These are phyloP conservation scores for Caenorhabditis sp. DNA, from an alignment of 2,888 invertebrate genomes.

Conservation along the genomic window DNA sequence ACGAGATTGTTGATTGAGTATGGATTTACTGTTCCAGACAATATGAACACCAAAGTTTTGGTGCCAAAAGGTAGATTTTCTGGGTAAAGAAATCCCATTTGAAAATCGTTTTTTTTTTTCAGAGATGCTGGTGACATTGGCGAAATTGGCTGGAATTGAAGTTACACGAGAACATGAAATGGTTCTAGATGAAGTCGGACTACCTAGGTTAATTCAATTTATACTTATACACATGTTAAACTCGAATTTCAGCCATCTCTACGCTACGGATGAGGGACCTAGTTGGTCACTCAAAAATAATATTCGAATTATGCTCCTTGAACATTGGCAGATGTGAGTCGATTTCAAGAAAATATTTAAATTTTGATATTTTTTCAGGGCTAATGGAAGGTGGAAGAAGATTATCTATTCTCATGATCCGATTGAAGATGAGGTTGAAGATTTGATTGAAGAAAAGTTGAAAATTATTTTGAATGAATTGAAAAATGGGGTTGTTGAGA, in stretches of 20 bases:
- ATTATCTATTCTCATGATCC: conserved; percentile 46
- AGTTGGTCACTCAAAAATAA: conserved; percentile 61
- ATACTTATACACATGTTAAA: not conserved
- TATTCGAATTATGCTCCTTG: conserved; percentile 51
- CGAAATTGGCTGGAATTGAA: conserved; percentile 42
- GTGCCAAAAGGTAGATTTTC: conserved; percentile 49
- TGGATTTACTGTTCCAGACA: conserved; percentile 72
- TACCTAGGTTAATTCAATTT: conserved; percentile 39
- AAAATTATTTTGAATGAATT: conserved; percentile 35
- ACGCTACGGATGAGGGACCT: conserved; percentile 60
- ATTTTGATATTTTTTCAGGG: conserved; percentile 17
- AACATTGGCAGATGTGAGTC: conserved; percentile 42
- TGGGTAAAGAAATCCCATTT: conserved; percentile 1
- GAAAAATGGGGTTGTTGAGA: conserved; percentile 25
- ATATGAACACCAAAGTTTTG: conserved; percentile 61
- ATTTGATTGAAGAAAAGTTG: conserved; percentile 28
- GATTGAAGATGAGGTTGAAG: conserved; percentile 36
- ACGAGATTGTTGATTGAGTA: conserved; percentile 72
- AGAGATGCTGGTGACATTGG: conserved; percentile 35
- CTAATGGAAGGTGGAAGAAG: conserved; percentile 40
- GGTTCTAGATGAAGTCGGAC: conserved; percentile 48
- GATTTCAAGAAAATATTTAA: not conserved
- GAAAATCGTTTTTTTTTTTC: no score
- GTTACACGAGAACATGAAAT: conserved; percentile 42
- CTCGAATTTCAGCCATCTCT: conserved; percentile 53